Conservation (phyloP, 2,113 vertebrate species). For the Struthio camelus region DNA sequence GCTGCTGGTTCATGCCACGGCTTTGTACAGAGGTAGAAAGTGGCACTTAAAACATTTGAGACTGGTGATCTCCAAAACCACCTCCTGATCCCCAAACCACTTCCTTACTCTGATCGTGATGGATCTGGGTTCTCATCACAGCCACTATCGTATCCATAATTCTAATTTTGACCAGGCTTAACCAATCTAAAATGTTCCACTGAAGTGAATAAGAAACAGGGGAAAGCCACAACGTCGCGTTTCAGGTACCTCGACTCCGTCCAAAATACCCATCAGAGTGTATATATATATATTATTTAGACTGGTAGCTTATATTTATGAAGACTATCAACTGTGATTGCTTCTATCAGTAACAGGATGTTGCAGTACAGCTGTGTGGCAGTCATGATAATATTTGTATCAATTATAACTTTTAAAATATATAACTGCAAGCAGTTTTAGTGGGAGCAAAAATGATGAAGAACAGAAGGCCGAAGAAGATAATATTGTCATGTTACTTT, state of each 20-base stretch:
- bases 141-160: accelerated
- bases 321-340: background rate
- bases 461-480: background rate
- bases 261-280: background rate
- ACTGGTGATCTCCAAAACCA: background rate
- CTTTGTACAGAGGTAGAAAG: background rate
- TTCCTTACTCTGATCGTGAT: background rate
- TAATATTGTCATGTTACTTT: background rate
- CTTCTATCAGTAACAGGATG: background rate
- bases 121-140: background rate
- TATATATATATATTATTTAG: background rate
- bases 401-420: background rate
- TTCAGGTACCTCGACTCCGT: background rate
- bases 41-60: background rate
- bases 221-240: background rate
- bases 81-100: background rate
- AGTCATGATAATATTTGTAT: background rate
- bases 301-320: background rate
- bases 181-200: background rate
- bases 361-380: background rate
- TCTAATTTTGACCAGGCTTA: background rate
- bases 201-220: background rate
- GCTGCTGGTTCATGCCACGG: background rate
- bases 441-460: background rate
- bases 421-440: background rate